Evolutionary conservation across 92 coral and sea anemone genomes (phyloP).

Genomic region (Epizoanthus illoricatus): DNA sequence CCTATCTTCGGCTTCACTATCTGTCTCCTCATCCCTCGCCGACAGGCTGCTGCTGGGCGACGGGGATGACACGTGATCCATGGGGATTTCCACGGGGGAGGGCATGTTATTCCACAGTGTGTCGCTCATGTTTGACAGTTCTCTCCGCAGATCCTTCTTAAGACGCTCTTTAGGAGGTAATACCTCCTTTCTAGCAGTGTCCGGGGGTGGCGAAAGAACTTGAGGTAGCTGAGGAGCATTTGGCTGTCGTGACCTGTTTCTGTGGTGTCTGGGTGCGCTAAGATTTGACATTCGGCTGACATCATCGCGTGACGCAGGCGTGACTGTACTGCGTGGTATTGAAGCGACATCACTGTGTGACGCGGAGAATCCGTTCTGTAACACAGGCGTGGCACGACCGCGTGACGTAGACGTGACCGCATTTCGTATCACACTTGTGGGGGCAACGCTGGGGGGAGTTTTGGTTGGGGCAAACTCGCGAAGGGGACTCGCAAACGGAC

Average conservation of each 20-base stretch:
- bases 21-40: conserved; percentile 20
- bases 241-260: not conserved
- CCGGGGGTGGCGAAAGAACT: conserved; percentile 13
- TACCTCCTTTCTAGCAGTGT: conserved; percentile 3
- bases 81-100: not conserved
- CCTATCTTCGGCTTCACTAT: conserved; percentile 10
- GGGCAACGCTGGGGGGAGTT: conserved; percentile 17
- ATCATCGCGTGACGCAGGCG: conserved; percentile 14
- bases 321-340: not conserved
- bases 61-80: conserved; percentile 15
- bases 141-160: conserved; percentile 25
- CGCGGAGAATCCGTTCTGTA: conserved; percentile 3
- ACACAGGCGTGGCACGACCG: not conserved
- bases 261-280: not conserved
- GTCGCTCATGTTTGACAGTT: conserved; percentile 4
- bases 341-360: not conserved
- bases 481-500: conserved; percentile 11
- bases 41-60: conserved; percentile 26
- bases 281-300: not conserved
- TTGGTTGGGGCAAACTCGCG: conserved; percentile 20
- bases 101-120: not conserved
- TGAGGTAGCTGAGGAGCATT: not conserved
- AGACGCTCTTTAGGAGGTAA: conserved; percentile 36
- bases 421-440: conserved; percentile 25
- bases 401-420: not conserved